Conservation (phyloP, 2,113 vertebrate species). For the Callorhinus ursinus region DNA sequence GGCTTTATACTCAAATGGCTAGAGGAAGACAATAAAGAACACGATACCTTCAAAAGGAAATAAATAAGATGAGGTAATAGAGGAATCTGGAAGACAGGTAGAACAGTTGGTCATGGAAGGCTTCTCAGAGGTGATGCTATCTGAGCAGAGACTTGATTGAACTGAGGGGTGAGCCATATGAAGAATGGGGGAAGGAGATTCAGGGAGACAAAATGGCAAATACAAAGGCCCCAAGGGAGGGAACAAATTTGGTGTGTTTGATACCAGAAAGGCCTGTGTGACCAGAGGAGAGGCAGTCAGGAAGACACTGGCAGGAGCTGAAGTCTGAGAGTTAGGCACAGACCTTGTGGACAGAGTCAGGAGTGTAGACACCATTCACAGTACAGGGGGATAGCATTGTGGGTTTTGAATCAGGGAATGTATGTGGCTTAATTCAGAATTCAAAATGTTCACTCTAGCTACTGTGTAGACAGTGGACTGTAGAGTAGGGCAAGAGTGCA, state of each 20-base stretch:
- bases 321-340: neutral
- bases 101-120: neutral
- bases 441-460: neutral
- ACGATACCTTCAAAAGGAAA: conserved; percentile 16
- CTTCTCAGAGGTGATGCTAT: neutral
- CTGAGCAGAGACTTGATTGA: conserved; percentile 14
- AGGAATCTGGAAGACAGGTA: neutral
- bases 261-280: neutral
- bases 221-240: neutral
- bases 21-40: neutral
- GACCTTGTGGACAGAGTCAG: neutral
- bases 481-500: neutral
- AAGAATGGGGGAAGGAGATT: neutral
- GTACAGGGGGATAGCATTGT: neutral
- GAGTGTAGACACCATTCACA: neutral
- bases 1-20: neutral
- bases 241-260: neutral
- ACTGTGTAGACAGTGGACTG: neutral
- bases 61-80: neutral
- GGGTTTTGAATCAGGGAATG: neutral
- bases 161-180: neutral
- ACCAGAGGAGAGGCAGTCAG: neutral
- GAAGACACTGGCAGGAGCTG: neutral
- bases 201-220: neutral
- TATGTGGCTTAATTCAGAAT: neutral